Evolutionary conservation across 1,140 invertebrate genomes (phyloP), one percentile per base, ranked within the genome.

Genomic region (Pissodes strobi): DNA sequence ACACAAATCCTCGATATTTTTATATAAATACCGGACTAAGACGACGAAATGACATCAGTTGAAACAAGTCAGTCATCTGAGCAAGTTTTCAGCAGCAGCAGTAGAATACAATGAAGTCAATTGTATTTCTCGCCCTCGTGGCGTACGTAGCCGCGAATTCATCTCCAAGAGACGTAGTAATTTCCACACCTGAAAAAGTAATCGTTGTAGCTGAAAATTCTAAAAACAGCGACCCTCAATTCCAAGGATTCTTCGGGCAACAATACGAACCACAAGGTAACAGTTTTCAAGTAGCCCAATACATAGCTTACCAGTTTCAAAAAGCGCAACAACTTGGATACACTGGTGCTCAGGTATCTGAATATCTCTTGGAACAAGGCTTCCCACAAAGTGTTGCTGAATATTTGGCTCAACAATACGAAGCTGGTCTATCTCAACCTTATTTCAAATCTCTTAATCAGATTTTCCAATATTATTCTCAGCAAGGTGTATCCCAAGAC

Each of bases 261-360:
- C 58, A 46, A 19, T 51, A 51, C 21, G 34, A 21, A 22, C 22
- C 27, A 17, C 21, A 51, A 51, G 46, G 58, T 61, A 51, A 51
- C 45, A 25, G 8, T 25, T 49, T 12, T 25, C 17, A 39, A 23
- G 58, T 61, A 13, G 46, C 58, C 15, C 46, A 61, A 25, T 61
- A 45, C 19, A 19, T 45, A 1, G 18, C 41, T 21, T 45, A 45
- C 18, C 18, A 19, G 18, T 21, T 45, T 12, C 18, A 45, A 1
- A 15, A 45, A 21, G 15, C 15, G 5, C 13, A 45, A 45, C 15
- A 45, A 45, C 15, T 18, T 45, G 41, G 41, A 19, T 45, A 45
- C 12, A 19, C 41, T 18, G 15, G 5, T 3, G 41, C 1, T 21
- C 41, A 45, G 19, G 15, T 45, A 19, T 15, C 15, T 1, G 1